Base-by-base conservation (phyloP, 1,140 invertebrate species). In the Panonychus citri region DNA sequence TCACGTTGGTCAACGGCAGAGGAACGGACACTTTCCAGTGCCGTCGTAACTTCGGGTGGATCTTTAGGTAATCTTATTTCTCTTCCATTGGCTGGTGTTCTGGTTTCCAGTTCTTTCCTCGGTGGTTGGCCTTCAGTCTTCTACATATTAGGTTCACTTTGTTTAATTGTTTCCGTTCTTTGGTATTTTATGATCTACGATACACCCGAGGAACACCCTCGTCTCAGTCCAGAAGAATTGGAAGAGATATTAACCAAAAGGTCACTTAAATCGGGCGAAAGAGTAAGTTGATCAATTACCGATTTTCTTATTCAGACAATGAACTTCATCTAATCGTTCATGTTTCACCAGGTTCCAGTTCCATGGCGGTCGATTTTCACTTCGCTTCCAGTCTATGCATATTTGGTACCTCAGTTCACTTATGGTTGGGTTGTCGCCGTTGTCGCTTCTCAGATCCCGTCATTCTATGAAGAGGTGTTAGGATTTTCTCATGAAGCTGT, bases 111-210 rank as follows among this genome's bases (percentile, higher is more conserved):
- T 25, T 26, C 28, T 54, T 54, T 60, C 12, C 7, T 61, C n/a
- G 60, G 60, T 27, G 55, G 55, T 10, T 62, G 61, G 61, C 48
- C 59, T 1, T 40, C 59, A n/a, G 51, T 53, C n/a, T 62, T 62
- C 60, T 62, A 61, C 40, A 5, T 62, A 26, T 52, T 59, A 19
- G 61, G 56, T 34, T 8, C 52, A 28, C 71, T 85, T 53, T 81
- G 82, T 3, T 63, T 86, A 28, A 59, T 83, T 39, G 93, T 87
- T 87, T 82, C 82, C 26, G 63, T 82, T 3, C 65, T 78, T 1
- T 94, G 88, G 88, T 81, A 86, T 67, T 66, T 81, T 1, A 70
- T 91, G 24, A 78, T 89, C 10, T 87, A 78, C 66, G 85, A 94
- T 65, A 80, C 80, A 0, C 90, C 90, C 0, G 77, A 77, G 1